Conservation (phyloP, 2,113 vertebrate genomes). For the Mesitornis unicolor region DNA sequence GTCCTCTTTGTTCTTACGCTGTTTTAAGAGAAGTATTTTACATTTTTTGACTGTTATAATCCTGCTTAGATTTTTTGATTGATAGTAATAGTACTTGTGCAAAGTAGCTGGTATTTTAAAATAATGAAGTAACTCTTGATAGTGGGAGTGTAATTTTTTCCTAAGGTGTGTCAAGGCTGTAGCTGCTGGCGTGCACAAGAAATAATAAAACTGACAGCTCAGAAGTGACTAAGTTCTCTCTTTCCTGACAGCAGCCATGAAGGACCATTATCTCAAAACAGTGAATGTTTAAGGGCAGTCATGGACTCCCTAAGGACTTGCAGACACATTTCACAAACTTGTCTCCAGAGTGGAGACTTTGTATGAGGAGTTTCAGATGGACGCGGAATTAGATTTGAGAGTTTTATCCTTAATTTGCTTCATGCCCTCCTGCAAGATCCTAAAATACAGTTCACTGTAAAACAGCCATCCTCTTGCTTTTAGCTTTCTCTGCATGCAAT, state of each 20-base stretch:
- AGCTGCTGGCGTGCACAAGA: neutral
- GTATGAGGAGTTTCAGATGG: neutral
- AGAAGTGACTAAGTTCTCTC: neutral
- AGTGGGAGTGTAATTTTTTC: neutral
- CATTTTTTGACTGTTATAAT: neutral
- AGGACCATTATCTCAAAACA: neutral
- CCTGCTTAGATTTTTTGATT: neutral
- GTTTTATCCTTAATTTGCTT: neutral
- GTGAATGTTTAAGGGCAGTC: neutral
- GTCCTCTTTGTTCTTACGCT: neutral
- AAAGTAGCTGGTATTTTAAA: conserved; percentile 37
- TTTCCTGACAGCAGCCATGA: neutral
- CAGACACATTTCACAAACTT: neutral
- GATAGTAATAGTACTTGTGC: neutral
- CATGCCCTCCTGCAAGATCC: neutral
- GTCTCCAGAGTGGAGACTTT: neutral
- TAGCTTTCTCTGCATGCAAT: neutral
- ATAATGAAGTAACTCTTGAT: neutral
- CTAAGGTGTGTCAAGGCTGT: neutral
- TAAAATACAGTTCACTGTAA: neutral
- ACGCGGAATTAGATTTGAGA: neutral
- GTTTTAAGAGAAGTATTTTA: neutral
- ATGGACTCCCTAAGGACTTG: neutral
- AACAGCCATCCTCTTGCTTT: neutral
- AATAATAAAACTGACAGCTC: neutral